Evolutionary conservation across 2,797 vertebrate genomes (phyloP).

Genomic region (Myotis pilosus): DNA sequence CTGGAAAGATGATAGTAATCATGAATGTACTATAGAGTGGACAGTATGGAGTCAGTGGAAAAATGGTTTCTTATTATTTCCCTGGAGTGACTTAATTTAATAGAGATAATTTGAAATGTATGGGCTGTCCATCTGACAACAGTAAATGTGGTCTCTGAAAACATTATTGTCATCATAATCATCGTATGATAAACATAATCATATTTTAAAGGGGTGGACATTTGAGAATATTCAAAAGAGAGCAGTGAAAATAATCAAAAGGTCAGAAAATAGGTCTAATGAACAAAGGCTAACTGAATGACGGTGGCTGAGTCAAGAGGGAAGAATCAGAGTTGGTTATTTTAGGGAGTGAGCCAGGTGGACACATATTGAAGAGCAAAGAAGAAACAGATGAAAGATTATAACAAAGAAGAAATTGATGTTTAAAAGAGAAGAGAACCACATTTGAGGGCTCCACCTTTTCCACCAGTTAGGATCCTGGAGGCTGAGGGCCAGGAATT

Average conservation of each 20-base stretch:
- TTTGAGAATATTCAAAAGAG: not conserved
- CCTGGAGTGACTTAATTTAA: not conserved
- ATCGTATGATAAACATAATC: not conserved
- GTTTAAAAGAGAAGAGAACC: not conserved
- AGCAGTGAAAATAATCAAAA: not conserved
- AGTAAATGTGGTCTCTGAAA: not conserved
- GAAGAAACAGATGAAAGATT: not conserved
- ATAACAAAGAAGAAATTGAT: not conserved
- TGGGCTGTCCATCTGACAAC: not conserved
- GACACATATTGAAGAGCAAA: not conserved
- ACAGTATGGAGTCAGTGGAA: not conserved
- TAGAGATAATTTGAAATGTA: not conserved
- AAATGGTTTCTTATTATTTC: not conserved
- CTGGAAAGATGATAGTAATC: not conserved
- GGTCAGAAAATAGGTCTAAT: not conserved
- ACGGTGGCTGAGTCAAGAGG: not conserved
- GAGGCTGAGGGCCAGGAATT: not conserved
- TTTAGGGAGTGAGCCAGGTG: not conserved
- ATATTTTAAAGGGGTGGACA: not conserved
- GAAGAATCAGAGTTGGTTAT: too few relatives aligned
- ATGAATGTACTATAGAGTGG: not conserved
- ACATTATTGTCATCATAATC: not conserved
- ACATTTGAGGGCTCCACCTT: too few relatives aligned
- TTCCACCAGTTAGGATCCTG: not conserved
- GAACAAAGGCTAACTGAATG: not conserved